Percentiles rank a stretch among this genome's conserved stretches.
Evolutionary conservation across 2,888 invertebrate genomes (phyloP).

Genomic region (Torymus auratus): DNA sequence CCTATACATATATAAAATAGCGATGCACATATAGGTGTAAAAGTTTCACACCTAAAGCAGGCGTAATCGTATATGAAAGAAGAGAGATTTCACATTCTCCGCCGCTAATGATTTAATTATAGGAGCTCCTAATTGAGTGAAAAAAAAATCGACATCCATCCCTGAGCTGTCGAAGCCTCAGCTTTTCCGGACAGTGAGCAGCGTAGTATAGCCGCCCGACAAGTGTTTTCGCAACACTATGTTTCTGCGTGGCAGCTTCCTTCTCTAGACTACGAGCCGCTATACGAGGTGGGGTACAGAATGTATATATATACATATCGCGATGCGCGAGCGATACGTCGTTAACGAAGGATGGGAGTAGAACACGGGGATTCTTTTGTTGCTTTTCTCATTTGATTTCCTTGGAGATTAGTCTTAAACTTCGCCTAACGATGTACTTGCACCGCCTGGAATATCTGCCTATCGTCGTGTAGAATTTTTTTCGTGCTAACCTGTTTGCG

Average conservation of each 20-base stretch:
- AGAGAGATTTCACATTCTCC: neutral
- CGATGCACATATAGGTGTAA: too few species aligned
- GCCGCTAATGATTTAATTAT: conserved; percentile 43
- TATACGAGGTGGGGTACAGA: neutral
- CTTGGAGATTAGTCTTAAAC: conserved; percentile 7
- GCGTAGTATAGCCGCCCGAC: neutral
- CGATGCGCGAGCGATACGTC: neutral
- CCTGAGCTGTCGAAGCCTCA: conserved; percentile 30
- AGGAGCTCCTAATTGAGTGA: conserved; percentile 26
- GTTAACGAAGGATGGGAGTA: neutral
- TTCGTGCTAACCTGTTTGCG: too few species aligned
- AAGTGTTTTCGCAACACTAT: conserved; percentile 45
- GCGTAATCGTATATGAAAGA: neutral
- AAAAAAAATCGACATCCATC: conserved; percentile 18
- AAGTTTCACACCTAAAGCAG: too few species aligned
- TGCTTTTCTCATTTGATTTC: neutral
- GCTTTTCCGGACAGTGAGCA: too few species aligned
- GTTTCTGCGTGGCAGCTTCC: conserved; percentile 47
- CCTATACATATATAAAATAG: too few species aligned
- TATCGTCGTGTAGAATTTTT: too few species aligned
- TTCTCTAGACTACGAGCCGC: conserved; percentile 34
- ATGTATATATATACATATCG: conserved; percentile 20
- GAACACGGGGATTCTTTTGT: neutral
- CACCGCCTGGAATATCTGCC: too few species aligned
- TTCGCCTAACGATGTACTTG: too few species aligned